These are phyloP conservation scores for Melolontha melolontha DNA, from an alignment of 2,888 invertebrate genomes.

Conservation along the genomic window DNA sequence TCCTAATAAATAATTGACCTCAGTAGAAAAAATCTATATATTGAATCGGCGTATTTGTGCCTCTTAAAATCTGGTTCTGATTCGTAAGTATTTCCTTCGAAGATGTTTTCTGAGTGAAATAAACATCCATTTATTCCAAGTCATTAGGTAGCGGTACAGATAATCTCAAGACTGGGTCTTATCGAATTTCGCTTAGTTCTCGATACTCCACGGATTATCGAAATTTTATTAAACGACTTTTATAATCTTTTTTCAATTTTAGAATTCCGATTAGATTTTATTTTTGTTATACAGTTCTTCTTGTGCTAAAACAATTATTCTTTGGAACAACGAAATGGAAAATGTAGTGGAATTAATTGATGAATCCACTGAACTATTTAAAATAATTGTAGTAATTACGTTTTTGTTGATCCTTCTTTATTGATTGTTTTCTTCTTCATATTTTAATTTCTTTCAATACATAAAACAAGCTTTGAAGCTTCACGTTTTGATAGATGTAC, in stretches of 20 bases:
- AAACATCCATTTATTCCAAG: constrained; percentile 26
- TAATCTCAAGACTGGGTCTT: constrained; percentile 15
- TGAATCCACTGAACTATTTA: no score
- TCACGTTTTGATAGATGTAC: no score
- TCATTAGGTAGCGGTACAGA: constrained; percentile 15
- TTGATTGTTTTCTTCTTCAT: no score
- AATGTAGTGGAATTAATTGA: no score
- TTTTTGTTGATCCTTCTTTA: no score
- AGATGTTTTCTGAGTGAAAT: constrained; percentile 11
- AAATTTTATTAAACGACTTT: constrained; percentile 22
- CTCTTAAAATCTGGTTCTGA: neutral
- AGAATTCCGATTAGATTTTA: constrained; percentile 6
- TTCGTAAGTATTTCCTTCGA: constrained; percentile 12
- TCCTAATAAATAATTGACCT: no score
- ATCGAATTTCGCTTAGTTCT: constrained; percentile 22
- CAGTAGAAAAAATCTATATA: no score
- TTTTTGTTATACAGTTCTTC: neutral
- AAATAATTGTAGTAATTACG: no score
- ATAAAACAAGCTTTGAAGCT: no score
- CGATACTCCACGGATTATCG: constrained; percentile 25
- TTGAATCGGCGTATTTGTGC: neutral
- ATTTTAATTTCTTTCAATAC: no score
- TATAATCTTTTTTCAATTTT: constrained; percentile 15
- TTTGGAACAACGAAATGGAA: no score
- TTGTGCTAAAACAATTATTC: no score